Percentiles rank a stretch among this genome's conserved stretches.
Evolutionary conservation across 1,140 invertebrate species (phyloP).

Genomic region (Aphelinus atriplicis): DNA sequence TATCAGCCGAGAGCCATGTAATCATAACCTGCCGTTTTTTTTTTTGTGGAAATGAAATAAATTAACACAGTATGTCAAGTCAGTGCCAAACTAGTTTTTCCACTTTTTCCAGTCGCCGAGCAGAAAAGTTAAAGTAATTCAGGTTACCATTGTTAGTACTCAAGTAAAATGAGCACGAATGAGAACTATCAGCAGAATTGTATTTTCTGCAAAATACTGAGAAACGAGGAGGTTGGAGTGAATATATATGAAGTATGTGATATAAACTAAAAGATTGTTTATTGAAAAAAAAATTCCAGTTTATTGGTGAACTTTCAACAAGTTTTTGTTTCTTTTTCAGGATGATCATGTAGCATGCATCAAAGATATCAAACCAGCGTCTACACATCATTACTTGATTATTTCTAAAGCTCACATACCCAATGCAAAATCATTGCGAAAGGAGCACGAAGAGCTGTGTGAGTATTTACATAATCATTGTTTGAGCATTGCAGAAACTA

Average conservation of each 20-base stretch:
- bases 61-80: background rate
- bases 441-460: slow-evolving; percentile 75
- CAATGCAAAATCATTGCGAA: slow-evolving; percentile 75
- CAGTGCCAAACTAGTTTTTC: slow-evolving; percentile 19
- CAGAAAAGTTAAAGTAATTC: no score
- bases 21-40: background rate
- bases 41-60: background rate
- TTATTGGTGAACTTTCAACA: no score
- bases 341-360: slow-evolving; percentile 84
- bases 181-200: slow-evolving; percentile 60
- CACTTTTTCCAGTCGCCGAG: background rate
- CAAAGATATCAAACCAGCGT: slow-evolving; percentile 84
- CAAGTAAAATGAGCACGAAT: slow-evolving; percentile 14
- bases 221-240: slow-evolving; percentile 68
- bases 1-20: no score
- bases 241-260: slow-evolving; percentile 63
- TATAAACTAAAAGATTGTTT: slow-evolving; percentile 21
- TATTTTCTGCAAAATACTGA: slow-evolving; percentile 78
- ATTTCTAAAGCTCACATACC: slow-evolving; percentile 81
- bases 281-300: no score
- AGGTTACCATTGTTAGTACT: no score
- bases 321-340: slow-evolving; percentile 66
- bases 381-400: slow-evolving; percentile 83
- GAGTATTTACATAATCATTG: slow-evolving; percentile 52
- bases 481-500: background rate